Base-by-base conservation (phyloP, 2,888 invertebrate genomes). In the Zaprionus bogoriensis region DNA sequence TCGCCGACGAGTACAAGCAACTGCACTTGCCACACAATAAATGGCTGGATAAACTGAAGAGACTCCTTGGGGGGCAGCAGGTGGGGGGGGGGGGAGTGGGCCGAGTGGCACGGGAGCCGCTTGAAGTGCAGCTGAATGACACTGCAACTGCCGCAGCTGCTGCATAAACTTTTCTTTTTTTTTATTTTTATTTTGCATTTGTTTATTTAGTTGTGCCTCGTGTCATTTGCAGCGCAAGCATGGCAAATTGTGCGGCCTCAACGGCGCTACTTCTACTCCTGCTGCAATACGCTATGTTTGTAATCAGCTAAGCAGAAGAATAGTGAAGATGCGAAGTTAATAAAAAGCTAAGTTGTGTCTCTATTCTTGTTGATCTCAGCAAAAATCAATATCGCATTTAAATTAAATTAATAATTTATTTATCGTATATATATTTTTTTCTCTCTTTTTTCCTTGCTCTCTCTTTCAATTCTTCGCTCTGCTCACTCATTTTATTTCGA, bases 11-110 rank as follows among this genome's bases (percentile, higher is more conserved):
- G 48, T 66, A 70, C 81, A 83, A 72, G 75, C 22, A 84, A 74
- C 76, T 85, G 83, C 86, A 80, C 83, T 80, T 80, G 76, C 69
- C 76, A 62, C 83, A 84, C 78, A 75, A 78, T 82, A 85, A 85
- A 85, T 75, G 72, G 70, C 71, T 64, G 75, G 67, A 78, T 82
- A 85, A 85, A 65, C 79, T 69, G 42, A 27, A 14, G 38, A 23
- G 12, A 12, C 3, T 7, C 14, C 32, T 32, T 6, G 3, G 4
- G 14, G 6, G 12, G 17, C n/a, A 23, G 10, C 12, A n/a, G 17
- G 9, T 1, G 10, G 23, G 5, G 14, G 6, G 27, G 4, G 20
- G 2, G 44, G 20, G 39, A 4, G 7, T 44, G 45, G 4, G 27
- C 9, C 1, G 12, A n/a, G 27, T 7, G 10, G 17, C 17, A 39